Percentiles rank a stretch among this genome's conserved stretches.
phyloP scores from a whole-genome alignment of 2,797 vertebrate genomes.

The Psittacula echo region DNA sequence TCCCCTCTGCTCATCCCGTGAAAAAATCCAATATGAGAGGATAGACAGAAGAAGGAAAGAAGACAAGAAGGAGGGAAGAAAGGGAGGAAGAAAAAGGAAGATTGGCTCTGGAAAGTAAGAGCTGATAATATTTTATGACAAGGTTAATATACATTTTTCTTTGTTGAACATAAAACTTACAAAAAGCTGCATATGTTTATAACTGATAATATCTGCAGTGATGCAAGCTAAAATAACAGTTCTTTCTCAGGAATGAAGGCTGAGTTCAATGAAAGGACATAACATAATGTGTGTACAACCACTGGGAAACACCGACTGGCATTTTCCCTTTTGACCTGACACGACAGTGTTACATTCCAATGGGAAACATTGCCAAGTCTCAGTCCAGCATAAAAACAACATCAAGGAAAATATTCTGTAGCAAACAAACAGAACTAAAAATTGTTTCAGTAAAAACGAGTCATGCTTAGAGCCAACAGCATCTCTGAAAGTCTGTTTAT shows the following conservation, averaged over 20 bases:
- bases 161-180: neutral
- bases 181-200: neutral
- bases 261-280: neutral
- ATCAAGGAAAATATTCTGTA: neutral
- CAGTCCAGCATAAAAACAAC: constrained; percentile 3
- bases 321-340: constrained; percentile 46
- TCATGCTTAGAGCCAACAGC: neutral
- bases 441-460: neutral
- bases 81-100: neutral
- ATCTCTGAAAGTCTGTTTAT: constrained; percentile 23
- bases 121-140: neutral
- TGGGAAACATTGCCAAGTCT: neutral
- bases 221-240: constrained; percentile 4
- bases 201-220: neutral
- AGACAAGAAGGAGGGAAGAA: neutral
- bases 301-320: neutral
- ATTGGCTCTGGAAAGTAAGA: neutral
- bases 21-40: neutral
- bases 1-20: neutral
- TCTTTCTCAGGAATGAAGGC: constrained; percentile 8
- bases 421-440: constrained; percentile 19
- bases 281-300: neutral
- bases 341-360: neutral
- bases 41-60: neutral
- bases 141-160: neutral